phyloP scores from a whole-genome alignment of 2,888 invertebrate genomes.

The Cosmorhoe ocellata region DNA sequence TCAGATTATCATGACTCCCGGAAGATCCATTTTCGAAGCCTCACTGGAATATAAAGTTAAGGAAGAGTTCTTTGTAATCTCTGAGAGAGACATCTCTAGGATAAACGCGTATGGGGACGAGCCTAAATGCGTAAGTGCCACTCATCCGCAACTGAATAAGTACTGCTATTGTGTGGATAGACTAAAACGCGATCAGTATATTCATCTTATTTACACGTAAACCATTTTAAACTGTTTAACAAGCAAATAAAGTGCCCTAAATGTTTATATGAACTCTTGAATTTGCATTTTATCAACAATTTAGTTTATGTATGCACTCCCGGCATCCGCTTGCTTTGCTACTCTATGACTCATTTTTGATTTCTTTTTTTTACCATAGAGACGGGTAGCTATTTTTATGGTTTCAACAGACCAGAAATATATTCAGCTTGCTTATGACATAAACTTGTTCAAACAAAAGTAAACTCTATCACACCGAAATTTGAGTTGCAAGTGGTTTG shows the following conservation, averaged over 20 bases:
- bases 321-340: too few species aligned
- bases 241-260: neutral
- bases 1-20: conserved; percentile 80
- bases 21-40: conserved; percentile 91
- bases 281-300: too few species aligned
- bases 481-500: too few species aligned
- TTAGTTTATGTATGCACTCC: too few species aligned
- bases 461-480: too few species aligned
- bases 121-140: conserved; percentile 90
- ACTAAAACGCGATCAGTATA: neutral
- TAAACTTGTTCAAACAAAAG: too few species aligned
- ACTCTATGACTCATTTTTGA: too few species aligned
- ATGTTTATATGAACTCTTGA: too few species aligned
- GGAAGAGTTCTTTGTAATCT: conserved; percentile 83
- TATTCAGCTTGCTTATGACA: too few species aligned
- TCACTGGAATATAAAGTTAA: conserved; percentile 85
- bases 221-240: neutral
- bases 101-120: conserved; percentile 86
- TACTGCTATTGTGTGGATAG: conserved; percentile 84
- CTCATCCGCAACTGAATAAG: conserved; percentile 89
- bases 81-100: conserved; percentile 63
- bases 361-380: too few species aligned
- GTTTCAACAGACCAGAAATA: too few species aligned
- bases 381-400: too few species aligned
- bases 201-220: neutral